Evolutionary conservation across 1,140 invertebrate genomes (phyloP).

Genomic region (Solenopsis invicta): DNA sequence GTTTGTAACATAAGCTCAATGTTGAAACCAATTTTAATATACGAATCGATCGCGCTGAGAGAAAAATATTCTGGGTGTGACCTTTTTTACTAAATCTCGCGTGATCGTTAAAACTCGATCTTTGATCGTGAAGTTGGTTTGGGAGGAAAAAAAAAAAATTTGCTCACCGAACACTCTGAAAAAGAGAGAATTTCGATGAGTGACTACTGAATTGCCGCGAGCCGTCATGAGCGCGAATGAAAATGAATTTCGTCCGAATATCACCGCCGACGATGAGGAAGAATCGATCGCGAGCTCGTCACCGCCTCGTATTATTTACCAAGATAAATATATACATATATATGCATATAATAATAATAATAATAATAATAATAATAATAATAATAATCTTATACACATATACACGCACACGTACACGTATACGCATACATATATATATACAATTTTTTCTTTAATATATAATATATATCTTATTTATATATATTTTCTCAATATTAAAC

Average conservation of each 20-base stretch:
- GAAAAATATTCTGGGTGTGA: background rate
- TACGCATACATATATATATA: constrained; percentile 61
- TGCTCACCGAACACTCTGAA: background rate
- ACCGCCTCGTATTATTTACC: constrained; percentile 84
- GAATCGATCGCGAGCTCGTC: constrained; percentile 77
- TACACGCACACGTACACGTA: constrained; percentile 73
- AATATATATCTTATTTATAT: constrained; percentile 85
- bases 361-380: constrained; percentile 70
- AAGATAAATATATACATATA: constrained; percentile 85
- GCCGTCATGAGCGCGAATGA: background rate
- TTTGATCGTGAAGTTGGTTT: background rate
- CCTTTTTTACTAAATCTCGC: background rate
- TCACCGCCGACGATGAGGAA: constrained; percentile 49
- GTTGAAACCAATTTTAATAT: background rate
- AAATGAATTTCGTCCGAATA: constrained; percentile 40
- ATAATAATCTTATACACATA: constrained; percentile 70
- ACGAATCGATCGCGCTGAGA: background rate
- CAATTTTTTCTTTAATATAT: constrained; percentile 73
- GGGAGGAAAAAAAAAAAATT: background rate
- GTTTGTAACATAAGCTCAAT: background rate
- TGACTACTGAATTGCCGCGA: constrained; percentile 6
- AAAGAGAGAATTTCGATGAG: background rate
- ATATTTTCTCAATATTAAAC: constrained; percentile 85
- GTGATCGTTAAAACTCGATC: background rate
- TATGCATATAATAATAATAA: constrained; percentile 70